Evolutionary conservation across 2,888 invertebrate species (phyloP).

Genomic region (Atherix ibis): DNA sequence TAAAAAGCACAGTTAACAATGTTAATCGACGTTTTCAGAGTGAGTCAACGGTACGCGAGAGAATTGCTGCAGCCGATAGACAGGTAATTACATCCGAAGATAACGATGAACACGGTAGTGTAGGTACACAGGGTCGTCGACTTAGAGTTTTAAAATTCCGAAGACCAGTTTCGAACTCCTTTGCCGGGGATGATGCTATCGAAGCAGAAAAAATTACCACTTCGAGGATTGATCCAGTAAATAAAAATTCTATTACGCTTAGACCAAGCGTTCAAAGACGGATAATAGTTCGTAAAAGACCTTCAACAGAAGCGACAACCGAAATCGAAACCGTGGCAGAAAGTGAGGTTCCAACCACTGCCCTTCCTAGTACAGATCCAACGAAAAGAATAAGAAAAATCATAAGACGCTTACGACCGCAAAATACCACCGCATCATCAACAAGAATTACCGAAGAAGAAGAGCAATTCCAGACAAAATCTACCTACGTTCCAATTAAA

Average conservation of each 20-base stretch:
- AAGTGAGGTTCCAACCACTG: constrained; percentile 2
- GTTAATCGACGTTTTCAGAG: constrained; percentile 33
- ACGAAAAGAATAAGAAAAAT: neutral
- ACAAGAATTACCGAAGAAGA: too few relatives aligned
- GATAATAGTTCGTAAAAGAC: constrained; percentile 5
- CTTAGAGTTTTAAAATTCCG: constrained; percentile 7
- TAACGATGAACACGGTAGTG: too few relatives aligned
- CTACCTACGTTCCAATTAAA: neutral
- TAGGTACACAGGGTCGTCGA: constrained; percentile 5
- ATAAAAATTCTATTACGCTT: neutral
- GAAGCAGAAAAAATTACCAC: neutral
- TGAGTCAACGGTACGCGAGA: constrained; percentile 15
- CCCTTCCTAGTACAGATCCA: neutral
- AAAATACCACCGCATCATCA: too few relatives aligned
- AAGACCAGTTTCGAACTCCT: constrained; percentile 4
- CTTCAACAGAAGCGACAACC: neutral
- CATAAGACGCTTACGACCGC: too few relatives aligned
- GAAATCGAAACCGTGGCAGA: neutral
- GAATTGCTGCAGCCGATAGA: constrained; percentile 13
- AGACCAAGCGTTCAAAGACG: neutral
- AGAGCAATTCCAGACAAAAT: constrained; percentile 1
- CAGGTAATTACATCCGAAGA: constrained; percentile 10
- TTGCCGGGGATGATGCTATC: neutral
- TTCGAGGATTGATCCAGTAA: neutral
- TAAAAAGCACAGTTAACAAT: too few relatives aligned